Evolutionary conservation across 2,888 invertebrate genomes (phyloP), one percentile per base, ranked within the genome.

Genomic region (Cylloceria caligata): DNA sequence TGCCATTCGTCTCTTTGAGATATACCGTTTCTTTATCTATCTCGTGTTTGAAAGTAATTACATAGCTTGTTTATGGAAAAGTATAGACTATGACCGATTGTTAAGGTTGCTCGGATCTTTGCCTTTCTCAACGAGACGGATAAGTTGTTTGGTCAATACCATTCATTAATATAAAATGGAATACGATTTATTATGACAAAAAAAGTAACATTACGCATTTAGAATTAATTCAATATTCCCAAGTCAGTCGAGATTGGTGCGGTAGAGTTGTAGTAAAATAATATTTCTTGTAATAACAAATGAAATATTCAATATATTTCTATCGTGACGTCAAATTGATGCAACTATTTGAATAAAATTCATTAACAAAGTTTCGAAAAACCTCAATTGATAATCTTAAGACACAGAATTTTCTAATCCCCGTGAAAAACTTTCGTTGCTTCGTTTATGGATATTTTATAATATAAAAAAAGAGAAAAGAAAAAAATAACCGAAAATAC

Each of bases 1-100:
- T 45, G 57, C 39, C 39, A 69, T 55, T 69, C 69, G 55, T 52
- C 55, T 39, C 68, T 55, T 39, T 7, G 52, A 24, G 16, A 21
- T 24, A 42, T 69, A 24, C 39, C 68, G 42, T 60, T 72, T 47
- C 60, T 72, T 47, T 47, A 60, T 34, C 34, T 45, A 16, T 45
- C 13, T 30, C 42, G 45, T 9, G 19, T 16, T 57, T 34, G 60
- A 72, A 60, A 72, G n/a, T n/a, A n/a, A n/a, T n/a, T n/a, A n/a
- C n/a, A n/a, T n/a, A n/a, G n/a, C n/a, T n/a, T n/a, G n/a, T n/a
- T n/a, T n/a, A n/a, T n/a, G n/a, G n/a, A n/a, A n/a, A n/a, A n/a
- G 45, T 45, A 39, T 42, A 6, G 0, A 19, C 42, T 9, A 3
- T 9, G 42, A 3, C 2, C 7, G 34, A 34, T 60, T 34, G 60